Evolutionary conservation across 2,888 invertebrate genomes (phyloP).

Genomic region (Chrysolina haemoptera): DNA sequence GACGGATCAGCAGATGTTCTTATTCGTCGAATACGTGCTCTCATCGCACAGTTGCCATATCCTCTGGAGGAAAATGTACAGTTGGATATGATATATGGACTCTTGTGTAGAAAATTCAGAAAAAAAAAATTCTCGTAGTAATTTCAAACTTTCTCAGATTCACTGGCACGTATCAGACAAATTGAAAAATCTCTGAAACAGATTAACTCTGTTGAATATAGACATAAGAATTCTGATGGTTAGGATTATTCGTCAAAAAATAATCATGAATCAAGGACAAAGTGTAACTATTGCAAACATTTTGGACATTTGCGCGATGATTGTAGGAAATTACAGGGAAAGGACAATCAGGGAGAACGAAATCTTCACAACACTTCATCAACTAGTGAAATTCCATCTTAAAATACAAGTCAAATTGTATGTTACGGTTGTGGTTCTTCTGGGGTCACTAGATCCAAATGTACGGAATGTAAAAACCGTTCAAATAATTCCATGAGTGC

Average conservation of each 20-base stretch:
- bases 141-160: neutral
- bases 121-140: neutral
- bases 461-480: constrained; percentile 20
- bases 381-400: neutral
- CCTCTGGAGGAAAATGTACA: constrained; percentile 2
- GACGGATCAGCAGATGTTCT: constrained; percentile 9
- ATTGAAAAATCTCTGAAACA: neutral
- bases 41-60: constrained; percentile 18
- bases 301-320: constrained; percentile 10
- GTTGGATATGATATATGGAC: constrained; percentile 22
- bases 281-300: constrained; percentile 18
- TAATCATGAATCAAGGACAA: neutral
- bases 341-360: neutral
- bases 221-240: constrained; percentile 12
- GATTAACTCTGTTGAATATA: neutral
- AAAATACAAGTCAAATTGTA: constrained; percentile 10
- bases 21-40: constrained; percentile 17
- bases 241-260: neutral
- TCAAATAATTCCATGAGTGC: neutral
- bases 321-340: constrained; percentile 20
- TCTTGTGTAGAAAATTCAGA: constrained; percentile 16
- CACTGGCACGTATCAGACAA: neutral
- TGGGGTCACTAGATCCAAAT: constrained; percentile 31
- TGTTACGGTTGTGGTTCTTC: constrained; percentile 35
- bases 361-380: neutral